Evolutionary conservation across 1,140 invertebrate genomes (phyloP), one percentile per base, ranked within the genome.

Genomic region (Harpegnathos saltator): DNA sequence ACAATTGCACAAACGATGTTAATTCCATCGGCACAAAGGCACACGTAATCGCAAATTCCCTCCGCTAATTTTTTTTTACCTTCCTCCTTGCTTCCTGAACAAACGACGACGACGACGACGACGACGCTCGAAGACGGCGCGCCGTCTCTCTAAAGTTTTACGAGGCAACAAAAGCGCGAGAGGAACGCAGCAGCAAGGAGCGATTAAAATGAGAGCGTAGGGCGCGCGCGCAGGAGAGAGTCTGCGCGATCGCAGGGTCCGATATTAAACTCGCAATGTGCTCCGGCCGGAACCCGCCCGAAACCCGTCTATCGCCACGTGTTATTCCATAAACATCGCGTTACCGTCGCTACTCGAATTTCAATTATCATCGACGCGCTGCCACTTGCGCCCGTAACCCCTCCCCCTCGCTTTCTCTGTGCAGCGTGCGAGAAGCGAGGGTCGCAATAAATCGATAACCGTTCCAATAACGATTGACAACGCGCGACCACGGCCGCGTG

Each of bases 391-490:
- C 15, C 56, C 58, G 29, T n/a, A 14, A 19, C 26, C 54, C n/a
- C 26, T 15, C 2, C n/a, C n/a, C n/a, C n/a, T n/a, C n/a, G n/a
- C n/a, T n/a, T n/a, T n/a, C n/a, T n/a, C n/a, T n/a, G 22, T 73
- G 48, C 22, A 26, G 15, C 52, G 26, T 73, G 54, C 38, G 38
- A 33, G 29, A 7, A 52, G 56, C 77, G 59, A 19, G 54, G 29
- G 1, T 65, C n/a, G 63, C 80, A 63, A 83, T 89, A 85, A 89
- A 89, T 89, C 88, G 88, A 89, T 89, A 89, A 83, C 50, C 85
- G 62, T 83, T 88, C 86, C 82, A 84, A 89, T 89, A 91, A 91
- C 86, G 81, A 90, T 90, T 83, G 89, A 88, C 89, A 88, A 88
- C 80, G 86, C 80, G 86, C 56, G 83, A 33, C 74, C 69, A 81